A percentile compares a stretch with the other conserved stretches of the same genome.
These are phyloP conservation scores for Chamaea fasciata DNA, from an alignment of 2,113 vertebrate genomes.

Conservation along the genomic window DNA sequence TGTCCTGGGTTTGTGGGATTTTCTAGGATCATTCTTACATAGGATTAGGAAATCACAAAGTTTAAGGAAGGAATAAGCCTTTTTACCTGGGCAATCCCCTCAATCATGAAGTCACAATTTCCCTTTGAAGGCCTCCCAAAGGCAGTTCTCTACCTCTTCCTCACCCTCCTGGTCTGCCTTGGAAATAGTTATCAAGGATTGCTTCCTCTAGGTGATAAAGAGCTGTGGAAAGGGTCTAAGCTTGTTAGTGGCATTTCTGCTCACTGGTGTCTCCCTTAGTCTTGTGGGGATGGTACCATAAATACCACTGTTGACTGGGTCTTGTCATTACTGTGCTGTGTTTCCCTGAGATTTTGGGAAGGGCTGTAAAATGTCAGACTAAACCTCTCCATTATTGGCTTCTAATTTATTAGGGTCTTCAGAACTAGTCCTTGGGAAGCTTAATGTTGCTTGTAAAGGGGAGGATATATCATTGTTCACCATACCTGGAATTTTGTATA, in stretches of 20 bases:
- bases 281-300: not conserved
- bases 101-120: not conserved
- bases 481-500: not conserved
- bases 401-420: not conserved
- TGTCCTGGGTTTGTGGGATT: not conserved
- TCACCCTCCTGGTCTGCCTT: not conserved
- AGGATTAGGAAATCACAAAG: not conserved
- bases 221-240: not conserved
- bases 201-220: not conserved
- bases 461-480: not conserved
- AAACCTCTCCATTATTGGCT: not conserved
- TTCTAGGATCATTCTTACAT: not conserved
- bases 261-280: not conserved
- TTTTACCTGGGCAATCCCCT: not conserved
- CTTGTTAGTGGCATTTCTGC: not conserved
- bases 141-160: not conserved
- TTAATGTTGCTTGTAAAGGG: not conserved
- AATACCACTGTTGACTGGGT: not conserved
- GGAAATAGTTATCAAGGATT: not conserved
- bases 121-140: not conserved
- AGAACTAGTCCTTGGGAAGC: not conserved
- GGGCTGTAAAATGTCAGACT: not conserved
- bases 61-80: not conserved
- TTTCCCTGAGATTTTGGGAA: not conserved
- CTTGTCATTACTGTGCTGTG: not conserved